Evolutionary conservation across 2,888 invertebrate genomes (phyloP).

Genomic region (Hecatera dysodea): DNA sequence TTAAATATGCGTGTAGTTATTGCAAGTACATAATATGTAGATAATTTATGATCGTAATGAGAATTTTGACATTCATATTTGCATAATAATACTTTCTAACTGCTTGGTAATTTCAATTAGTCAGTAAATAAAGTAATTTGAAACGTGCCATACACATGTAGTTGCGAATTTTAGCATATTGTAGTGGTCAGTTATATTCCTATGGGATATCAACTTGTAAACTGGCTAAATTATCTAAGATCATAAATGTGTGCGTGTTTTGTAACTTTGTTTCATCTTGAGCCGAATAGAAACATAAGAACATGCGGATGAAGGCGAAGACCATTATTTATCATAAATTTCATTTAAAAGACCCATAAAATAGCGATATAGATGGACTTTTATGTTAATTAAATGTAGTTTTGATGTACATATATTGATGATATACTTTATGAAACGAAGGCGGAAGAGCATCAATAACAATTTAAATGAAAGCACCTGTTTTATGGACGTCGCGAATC

Average conservation of each 20-base stretch:
- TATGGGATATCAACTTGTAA: background rate
- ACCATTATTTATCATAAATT: constrained; percentile 57
- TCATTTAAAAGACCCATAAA: constrained; percentile 53
- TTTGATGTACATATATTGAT: constrained; percentile 57
- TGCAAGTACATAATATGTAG: constrained; percentile 6
- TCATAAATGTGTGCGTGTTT: background rate
- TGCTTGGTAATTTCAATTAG: background rate
- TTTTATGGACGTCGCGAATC: constrained; percentile 70
- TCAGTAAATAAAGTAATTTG: constrained; percentile 5
- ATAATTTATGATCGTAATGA: constrained; percentile 35
- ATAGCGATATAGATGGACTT: constrained; percentile 43
- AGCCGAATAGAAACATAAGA: constrained; percentile 5
- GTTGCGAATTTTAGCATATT: background rate
- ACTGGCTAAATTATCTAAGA: background rate
- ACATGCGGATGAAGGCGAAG: constrained; percentile 12
- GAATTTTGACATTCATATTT: constrained; percentile 20
- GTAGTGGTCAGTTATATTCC: background rate
- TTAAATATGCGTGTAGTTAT: constrained; percentile 31
- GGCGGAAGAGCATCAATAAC: constrained; percentile 67
- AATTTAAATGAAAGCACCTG: constrained; percentile 75
- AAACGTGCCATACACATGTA: background rate
- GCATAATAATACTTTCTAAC: constrained; percentile 6
- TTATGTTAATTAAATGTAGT: constrained; percentile 62
- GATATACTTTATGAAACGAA: constrained; percentile 56
- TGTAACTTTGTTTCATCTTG: constrained; percentile 12